Evolutionary conservation across 2,797 vertebrate species (phyloP), one percentile per base, ranked within the genome.

Genomic region (Peromyscus melanophrys): DNA sequence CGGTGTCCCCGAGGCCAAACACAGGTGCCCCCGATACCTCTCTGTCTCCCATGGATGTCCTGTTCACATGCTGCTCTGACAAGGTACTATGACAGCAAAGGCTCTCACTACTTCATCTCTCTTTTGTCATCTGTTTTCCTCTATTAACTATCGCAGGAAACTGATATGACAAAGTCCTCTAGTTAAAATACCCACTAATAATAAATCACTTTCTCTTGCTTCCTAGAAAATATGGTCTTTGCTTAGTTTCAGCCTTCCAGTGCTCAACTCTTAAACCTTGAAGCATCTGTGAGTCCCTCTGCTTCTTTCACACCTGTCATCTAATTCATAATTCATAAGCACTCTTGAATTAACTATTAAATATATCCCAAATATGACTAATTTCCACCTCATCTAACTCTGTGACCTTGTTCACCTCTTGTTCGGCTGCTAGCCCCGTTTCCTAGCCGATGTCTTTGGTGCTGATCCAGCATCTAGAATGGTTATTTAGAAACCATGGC

Each of bases 291-390:
- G 34, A 93, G 43, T 95, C n/a, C 13, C 10, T 25, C 43, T 37
- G 10, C 29, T 77, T 67, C 46, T 78, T 91, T 86, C 37, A 40
- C 8, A 52, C 29, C 10, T 57, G 52, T n/a, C 40, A 71, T 34
- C 40, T 88, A 78, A 84, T 37, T 71, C 29, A 65, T 69, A 76
- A 91, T 85, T 85, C 31, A 34, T 43, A 94, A 94, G 34, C 21
- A 1, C 21, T 77, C 55, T 88, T 78, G 23, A 82, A 25, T 90
- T 86, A 69, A 82, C 57, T 27, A 78, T 96, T 69, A 88, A 92
- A 63, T 89, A 89, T 27, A 77, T 75, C 3, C 16, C 34, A 88
- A 89, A 37, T 85, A 10, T 82, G 19, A 69, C 14, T 46, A 63
- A 9, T 61, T 83, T 83, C 57, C 19, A 73, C 2, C 37, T 37